Base-by-base conservation (phyloP, 2,113 vertebrate species). In the Fregetta grallaria region DNA sequence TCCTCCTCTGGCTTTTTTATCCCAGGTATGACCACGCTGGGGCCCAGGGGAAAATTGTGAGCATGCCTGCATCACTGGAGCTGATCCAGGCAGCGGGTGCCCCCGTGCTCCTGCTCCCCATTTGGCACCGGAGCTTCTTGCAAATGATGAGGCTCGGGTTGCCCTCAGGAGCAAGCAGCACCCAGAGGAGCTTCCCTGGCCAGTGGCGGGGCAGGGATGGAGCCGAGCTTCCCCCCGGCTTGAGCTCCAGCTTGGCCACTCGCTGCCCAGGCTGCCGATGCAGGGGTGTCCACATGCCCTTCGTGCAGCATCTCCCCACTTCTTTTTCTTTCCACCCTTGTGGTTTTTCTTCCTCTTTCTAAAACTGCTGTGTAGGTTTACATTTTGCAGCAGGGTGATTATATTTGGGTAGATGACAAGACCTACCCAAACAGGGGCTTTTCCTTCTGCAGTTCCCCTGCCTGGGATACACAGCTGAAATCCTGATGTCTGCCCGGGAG, bases 101-200 rank as follows among this genome's bases (percentile, higher is more conserved):
- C 11, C 6, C 32, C 1, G 0, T 42, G 11, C 22, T 58, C 26
- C 50, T 0, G 0, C 50, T 73, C 38, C 23, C 23, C 9, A 2
- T 38, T 45, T 1, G 3, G 30, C 56, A 84, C 10, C 1, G 1
- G 18, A 72, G 15, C 22, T 72, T 52, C 72, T 56, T 32, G 65
- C 49, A 50, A 38, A 45, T 0, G 2, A 19, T 22, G 34, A 52
- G 32, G 22, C 10, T 20, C 15, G 12, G 44, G 34, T 26, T 66
- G 23, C 34, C n/a, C 40, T 40, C 1, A 3, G 34, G n/a, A 61
- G 42, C 65, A 11, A n/a, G 34, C 13, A 26, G 71, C 38, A 20
- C 38, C 16, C 23, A 6, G 63, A 68, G 26, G 47, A 58, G 58
- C 12, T 73, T 23, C 32, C 25, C 38, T 53, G 44, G 44, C 38